Base-by-base conservation (phyloP, 2,113 vertebrate species). In the Chaenocephalus aceratus region DNA sequence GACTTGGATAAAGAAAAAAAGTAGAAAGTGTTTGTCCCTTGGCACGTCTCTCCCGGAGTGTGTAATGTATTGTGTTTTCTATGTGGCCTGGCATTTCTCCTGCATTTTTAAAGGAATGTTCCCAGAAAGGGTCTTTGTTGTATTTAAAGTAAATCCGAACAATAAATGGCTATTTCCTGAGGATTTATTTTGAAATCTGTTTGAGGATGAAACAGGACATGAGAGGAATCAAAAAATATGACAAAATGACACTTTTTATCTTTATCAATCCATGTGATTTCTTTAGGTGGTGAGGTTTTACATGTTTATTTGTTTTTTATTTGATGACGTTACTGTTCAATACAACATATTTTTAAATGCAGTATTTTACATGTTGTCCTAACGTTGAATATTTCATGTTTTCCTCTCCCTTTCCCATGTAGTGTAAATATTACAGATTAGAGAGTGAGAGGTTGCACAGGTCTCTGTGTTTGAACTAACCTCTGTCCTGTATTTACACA, bases 11-110 rank as follows among this genome's bases (percentile, higher is more conserved):
- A 88, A 88, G 72, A 84, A 87, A 90, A 30, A 90, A 86, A 86
- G 85, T 72, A 53, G 85, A 88, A 89, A 90, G 82, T 88, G 91
- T 91, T 92, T 88, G 86, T 93, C 89, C 91, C 90, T 18, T 70
- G 91, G 87, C 87, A 84, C 86, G 26, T 91, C 62, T 87, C 81
- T 88, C 78, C 72, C 83, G 67, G 77, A 87, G 79, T 88, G 88
- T 80, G 86, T 90, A 87, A 88, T 91, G 89, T 76, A 87, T 91
- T 92, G 85, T 89, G 85, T 88, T 89, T 84, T 88, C 48, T 63
- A 26, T 83, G 77, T 79, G 84, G 76, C 85, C 83, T 65, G 65
- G 79, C 21, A 49, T 77, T 86, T 81, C 84, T 88, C 46, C 87
- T 82, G 88, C 78, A 85, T 86, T 89, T 84, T 88, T 88, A 64